These are phyloP conservation scores for Taurulus bubalis DNA, from an alignment of 2,113 vertebrate genomes.

Conservation along the genomic window DNA sequence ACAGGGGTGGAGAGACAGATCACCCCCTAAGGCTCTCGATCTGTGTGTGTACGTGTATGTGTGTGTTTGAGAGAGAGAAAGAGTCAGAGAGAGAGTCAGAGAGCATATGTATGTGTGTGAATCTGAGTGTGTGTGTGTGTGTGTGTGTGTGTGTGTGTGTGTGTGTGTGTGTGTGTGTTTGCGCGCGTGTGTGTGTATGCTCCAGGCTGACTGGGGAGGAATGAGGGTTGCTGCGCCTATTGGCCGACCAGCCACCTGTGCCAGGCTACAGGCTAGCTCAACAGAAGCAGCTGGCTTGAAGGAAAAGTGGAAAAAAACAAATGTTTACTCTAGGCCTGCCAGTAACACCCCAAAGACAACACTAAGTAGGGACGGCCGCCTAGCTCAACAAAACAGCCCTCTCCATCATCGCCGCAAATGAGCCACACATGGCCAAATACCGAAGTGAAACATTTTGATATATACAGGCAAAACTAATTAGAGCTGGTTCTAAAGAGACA, in stretches of 20 bases:
- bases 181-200: conserved; percentile 24
- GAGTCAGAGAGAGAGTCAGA: conserved; percentile 14
- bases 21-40: conserved; percentile 58
- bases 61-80: conserved; percentile 15
- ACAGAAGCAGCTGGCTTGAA: conserved; percentile 31
- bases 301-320: conserved; percentile 34
- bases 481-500: conserved; percentile 63
- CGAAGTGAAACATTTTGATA: conserved; percentile 66
- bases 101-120: conserved; percentile 8
- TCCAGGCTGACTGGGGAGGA: conserved; percentile 43
- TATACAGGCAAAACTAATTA: conserved; percentile 71
- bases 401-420: conserved; percentile 34
- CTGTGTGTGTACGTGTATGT: conserved; percentile 21
- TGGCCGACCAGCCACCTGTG: conserved; percentile 55
- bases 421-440: conserved; percentile 56
- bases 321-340: conserved; percentile 38
- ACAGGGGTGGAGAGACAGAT: conserved; percentile 64
- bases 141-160: conserved; percentile 1
- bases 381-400: conserved; percentile 34
- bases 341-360: conserved; percentile 21
- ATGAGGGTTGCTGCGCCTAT: conserved; percentile 30
- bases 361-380: conserved; percentile 4
- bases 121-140: background rate
- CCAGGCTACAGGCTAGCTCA: conserved; percentile 48
- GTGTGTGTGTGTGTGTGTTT: background rate